Percentiles rank a stretch among this genome's conserved stretches.
phyloP scores from a whole-genome alignment of 1,140 invertebrate genomes.

The Microplitis demolitor region DNA sequence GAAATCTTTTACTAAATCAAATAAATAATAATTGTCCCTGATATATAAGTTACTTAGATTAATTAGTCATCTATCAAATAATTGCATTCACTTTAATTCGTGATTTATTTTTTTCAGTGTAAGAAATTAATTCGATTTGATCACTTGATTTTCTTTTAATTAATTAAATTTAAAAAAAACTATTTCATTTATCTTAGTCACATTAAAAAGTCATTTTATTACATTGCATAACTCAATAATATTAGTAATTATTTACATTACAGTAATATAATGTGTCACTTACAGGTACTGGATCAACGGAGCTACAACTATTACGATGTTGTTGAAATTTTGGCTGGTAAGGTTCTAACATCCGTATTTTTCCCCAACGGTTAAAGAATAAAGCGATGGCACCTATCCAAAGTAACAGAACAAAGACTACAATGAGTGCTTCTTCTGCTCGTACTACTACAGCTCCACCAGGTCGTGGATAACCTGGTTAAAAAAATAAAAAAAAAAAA shows the following conservation, averaged over 20 bases:
- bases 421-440: slow-evolving; percentile 78
- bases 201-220: too few species aligned
- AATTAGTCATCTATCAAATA: too few species aligned
- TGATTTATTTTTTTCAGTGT: too few species aligned
- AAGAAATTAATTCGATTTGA: too few species aligned
- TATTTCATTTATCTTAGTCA: too few species aligned
- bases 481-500: not conserved
- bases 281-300: slow-evolving; percentile 63
- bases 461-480: slow-evolving; percentile 63
- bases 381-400: slow-evolving; percentile 80
- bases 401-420: slow-evolving; percentile 73
- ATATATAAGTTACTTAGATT: too few species aligned
- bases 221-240: not conserved
- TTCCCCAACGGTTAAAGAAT: slow-evolving; percentile 86
- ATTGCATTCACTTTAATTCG: too few species aligned
- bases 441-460: slow-evolving; percentile 65
- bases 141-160: too few species aligned
- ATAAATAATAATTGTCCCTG: too few species aligned
- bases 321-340: slow-evolving; percentile 82
- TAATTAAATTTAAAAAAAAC: too few species aligned
- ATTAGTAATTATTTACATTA: not conserved
- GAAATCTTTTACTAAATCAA: too few species aligned
- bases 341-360: slow-evolving; percentile 83
- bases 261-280: slow-evolving; percentile 26
- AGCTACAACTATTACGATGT: slow-evolving; percentile 72